phyloP scores from a whole-genome alignment of 2,888 invertebrate genomes.

The Cheilosia impressa region DNA sequence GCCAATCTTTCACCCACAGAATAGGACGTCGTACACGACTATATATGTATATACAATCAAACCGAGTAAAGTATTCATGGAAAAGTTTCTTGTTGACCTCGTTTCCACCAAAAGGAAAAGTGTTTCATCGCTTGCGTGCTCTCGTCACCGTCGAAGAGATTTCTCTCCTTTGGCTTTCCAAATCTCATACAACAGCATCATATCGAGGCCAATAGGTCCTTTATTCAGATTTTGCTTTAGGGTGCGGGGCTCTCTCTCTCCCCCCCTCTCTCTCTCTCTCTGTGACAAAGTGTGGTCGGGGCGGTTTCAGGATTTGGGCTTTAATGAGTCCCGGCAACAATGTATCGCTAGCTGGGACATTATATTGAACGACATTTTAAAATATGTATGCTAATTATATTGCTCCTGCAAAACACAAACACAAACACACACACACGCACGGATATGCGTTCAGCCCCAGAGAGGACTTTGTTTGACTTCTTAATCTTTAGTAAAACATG shows the following conservation, averaged over 20 bases:
- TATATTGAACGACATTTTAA: slow-evolving; percentile 53
- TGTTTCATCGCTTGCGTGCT: slow-evolving; percentile 45
- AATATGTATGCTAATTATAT: slow-evolving; percentile 75
- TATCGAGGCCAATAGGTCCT: slow-evolving; percentile 71
- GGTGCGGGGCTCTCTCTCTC: neutral
- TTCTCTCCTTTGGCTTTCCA: slow-evolving; percentile 46
- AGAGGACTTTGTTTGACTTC: slow-evolving; percentile 66
- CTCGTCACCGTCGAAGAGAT: slow-evolving; percentile 56
- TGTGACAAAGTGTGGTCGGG: neutral
- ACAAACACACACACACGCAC: neutral
- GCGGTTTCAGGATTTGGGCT: slow-evolving; percentile 13
- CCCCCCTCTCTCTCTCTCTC: neutral
- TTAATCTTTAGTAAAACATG: slow-evolving; percentile 71
- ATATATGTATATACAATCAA: slow-evolving; percentile 23
- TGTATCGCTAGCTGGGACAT: slow-evolving; percentile 50
- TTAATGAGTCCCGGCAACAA: slow-evolving; percentile 55
- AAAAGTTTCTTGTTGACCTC: slow-evolving; percentile 70
- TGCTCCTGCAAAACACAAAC: slow-evolving; percentile 27
- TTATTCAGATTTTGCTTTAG: slow-evolving; percentile 52
- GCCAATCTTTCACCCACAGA: slow-evolving; percentile 37
- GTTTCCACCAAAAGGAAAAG: slow-evolving; percentile 40
- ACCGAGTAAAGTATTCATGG: slow-evolving; percentile 57
- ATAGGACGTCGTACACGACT: slow-evolving; percentile 1
- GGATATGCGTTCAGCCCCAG: neutral
- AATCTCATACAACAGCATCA: slow-evolving; percentile 44